phyloP scores from a whole-genome alignment of 2,888 invertebrate species.

The Allygus modestus region DNA sequence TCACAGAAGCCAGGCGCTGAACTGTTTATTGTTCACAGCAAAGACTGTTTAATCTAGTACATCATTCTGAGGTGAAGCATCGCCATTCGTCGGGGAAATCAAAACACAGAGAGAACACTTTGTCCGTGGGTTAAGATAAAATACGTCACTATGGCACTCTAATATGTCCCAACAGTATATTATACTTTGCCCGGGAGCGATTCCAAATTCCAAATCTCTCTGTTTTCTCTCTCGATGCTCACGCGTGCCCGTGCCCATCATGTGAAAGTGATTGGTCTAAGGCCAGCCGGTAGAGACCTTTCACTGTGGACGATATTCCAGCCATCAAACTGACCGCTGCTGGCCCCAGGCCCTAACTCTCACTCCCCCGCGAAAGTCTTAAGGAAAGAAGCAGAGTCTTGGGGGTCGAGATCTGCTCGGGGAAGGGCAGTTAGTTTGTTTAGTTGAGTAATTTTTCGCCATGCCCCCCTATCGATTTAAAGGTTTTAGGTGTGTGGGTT shows the following conservation, averaged over 20 bases:
- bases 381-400: background rate
- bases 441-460: no score
- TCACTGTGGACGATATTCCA: constrained; percentile 35
- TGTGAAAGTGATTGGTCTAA: constrained; percentile 40
- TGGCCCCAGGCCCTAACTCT: constrained; percentile 15
- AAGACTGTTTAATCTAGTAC: no score
- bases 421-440: no score
- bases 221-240: constrained; percentile 25
- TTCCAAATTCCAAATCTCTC: constrained; percentile 33
- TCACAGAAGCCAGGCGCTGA: no score
- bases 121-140: no score
- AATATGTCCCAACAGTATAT: background rate
- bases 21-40: no score
- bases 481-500: no score
- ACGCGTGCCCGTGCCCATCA: background rate
- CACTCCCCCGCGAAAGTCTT: background rate
- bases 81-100: no score
- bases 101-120: no score
- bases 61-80: no score
- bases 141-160: background rate
- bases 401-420: no score
- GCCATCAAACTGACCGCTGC: background rate
- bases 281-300: constrained; percentile 4
- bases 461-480: no score
- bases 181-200: constrained; percentile 6